A percentile compares a stretch with the other conserved stretches of the same genome.
These are phyloP conservation scores for Charaxes varanes DNA, from an alignment of 1,140 invertebrate genomes.

Conservation along the genomic window DNA sequence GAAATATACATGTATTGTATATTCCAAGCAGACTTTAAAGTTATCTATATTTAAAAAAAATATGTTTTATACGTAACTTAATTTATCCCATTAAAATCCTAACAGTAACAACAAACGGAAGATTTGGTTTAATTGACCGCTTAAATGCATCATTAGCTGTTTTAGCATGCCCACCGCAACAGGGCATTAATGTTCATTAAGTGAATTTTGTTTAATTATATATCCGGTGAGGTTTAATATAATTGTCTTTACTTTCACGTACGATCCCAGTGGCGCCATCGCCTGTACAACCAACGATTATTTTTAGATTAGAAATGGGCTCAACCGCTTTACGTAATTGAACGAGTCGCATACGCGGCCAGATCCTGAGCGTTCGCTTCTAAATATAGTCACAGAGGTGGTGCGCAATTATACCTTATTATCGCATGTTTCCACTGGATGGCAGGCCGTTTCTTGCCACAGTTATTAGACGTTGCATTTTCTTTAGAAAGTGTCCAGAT, in stretches of 20 bases:
- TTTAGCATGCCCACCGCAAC: conserved; percentile 2
- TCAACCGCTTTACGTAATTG: conserved; percentile 73
- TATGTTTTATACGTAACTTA: background rate
- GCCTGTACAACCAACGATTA: conserved; percentile 67
- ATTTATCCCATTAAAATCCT: background rate
- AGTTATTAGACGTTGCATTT: conserved; percentile 57
- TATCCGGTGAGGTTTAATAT: conserved; percentile 33
- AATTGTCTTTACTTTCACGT: conserved; percentile 68
- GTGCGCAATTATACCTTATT: conserved; percentile 70
- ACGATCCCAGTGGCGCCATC: conserved; percentile 65
- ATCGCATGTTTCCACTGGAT: conserved; percentile 69
- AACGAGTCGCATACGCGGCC: conserved; percentile 61
- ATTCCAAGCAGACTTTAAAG: too few relatives aligned
- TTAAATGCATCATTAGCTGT: conserved; percentile 6
- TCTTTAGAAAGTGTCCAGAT: conserved; percentile 69
- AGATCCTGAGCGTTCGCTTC: conserved; percentile 64
- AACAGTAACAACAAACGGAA: background rate
- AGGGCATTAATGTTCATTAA: conserved; percentile 5
- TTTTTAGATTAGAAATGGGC: conserved; percentile 74
- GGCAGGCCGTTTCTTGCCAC: conserved; percentile 46
- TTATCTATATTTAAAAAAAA: background rate
- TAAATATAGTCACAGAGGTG: conserved; percentile 70
- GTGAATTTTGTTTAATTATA: conserved; percentile 17
- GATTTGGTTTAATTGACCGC: conserved; percentile 9
- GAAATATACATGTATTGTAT: too few relatives aligned